Evolutionary conservation across 2,888 invertebrate genomes (phyloP).

Genomic region (Limnephilus marmoratus): DNA sequence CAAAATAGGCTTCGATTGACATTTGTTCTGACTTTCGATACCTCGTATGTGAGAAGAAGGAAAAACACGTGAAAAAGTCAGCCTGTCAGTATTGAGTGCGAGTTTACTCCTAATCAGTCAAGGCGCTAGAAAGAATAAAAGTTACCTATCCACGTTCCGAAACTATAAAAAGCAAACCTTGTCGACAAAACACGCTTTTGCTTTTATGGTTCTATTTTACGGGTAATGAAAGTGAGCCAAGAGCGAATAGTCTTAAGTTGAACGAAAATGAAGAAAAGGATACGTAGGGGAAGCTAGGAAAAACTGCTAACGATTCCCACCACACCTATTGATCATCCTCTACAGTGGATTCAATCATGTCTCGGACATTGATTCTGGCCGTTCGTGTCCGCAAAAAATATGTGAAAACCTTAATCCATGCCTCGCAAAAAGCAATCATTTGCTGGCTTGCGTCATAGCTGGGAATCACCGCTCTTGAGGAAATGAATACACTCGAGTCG

Average conservation of each 20-base stretch:
- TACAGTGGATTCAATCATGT: not conserved
- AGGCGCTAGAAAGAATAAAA: conserved; percentile 28
- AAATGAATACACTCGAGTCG: not conserved
- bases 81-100: not conserved
- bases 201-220: conserved; percentile 54
- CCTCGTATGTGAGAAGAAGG: not conserved
- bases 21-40: not conserved
- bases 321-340: not conserved
- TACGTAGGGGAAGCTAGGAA: not conserved
- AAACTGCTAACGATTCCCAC: not conserved
- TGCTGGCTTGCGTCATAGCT: not conserved
- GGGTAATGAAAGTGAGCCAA: conserved; percentile 45
- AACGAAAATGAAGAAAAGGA: not conserved
- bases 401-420: not conserved
- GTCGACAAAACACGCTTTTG: conserved; percentile 51
- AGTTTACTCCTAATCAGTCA: conserved; percentile 16
- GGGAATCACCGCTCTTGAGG: not conserved
- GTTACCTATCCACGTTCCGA: not conserved
- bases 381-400: not conserved
- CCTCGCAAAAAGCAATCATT: not conserved
- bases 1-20: not conserved
- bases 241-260: not conserved
- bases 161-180: conserved; percentile 16
- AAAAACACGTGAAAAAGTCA: not conserved
- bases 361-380: not conserved